Conservation (phyloP, 2,113 vertebrate species). For the Chaetura pelagica region DNA sequence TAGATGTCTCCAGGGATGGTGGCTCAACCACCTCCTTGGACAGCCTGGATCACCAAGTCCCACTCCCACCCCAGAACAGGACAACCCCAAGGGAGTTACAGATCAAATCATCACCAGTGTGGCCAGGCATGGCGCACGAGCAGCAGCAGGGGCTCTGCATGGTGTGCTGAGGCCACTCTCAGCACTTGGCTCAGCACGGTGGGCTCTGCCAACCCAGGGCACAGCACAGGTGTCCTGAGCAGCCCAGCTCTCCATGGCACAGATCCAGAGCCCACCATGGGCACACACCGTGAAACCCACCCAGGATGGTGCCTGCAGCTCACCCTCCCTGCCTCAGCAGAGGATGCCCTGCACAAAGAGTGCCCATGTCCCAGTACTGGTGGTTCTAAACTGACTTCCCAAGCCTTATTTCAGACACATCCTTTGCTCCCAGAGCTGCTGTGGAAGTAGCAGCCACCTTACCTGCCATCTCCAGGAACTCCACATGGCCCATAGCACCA, state of each 20-base stretch:
- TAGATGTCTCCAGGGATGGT: too few relatives aligned
- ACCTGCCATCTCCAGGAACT: background rate
- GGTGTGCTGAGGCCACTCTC: background rate
- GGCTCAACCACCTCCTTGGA: too few relatives aligned
- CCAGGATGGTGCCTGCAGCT: fast-evolving
- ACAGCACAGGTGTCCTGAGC: background rate
- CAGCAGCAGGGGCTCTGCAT: fast-evolving
- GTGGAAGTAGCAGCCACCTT: background rate
- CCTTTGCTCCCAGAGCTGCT: background rate
- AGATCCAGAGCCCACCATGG: background rate
- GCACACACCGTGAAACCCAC: too few relatives aligned
- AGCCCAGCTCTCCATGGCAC: background rate
- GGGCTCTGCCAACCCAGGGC: too few relatives aligned
- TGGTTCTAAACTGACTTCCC: background rate
- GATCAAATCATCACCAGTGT: fast-evolving
- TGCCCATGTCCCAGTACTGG: fast-evolving
- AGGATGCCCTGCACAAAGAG: fast-evolving
- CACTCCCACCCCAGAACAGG: too few relatives aligned
- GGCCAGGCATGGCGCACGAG: fast-evolving
- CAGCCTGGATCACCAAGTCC: too few relatives aligned
- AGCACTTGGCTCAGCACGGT: too few relatives aligned
- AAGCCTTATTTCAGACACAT: background rate
- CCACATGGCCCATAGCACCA: background rate
- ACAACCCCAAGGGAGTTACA: too few relatives aligned
- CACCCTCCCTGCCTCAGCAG: background rate